phyloP scores from a whole-genome alignment of 2,113 vertebrate genomes.

The Halcyon senegalensis region DNA sequence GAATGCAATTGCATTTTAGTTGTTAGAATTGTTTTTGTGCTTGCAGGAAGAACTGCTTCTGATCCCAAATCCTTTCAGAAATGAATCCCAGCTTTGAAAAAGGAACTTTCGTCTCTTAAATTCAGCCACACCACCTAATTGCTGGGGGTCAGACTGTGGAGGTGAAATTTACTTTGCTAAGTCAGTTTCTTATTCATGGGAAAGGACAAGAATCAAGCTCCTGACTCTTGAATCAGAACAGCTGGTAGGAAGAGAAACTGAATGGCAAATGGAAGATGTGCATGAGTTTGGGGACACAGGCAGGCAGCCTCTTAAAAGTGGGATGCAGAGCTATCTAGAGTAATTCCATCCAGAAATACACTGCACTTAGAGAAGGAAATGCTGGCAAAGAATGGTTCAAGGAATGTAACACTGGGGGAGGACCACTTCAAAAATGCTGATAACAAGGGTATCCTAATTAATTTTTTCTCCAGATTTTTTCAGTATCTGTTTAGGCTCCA shows the following conservation, averaged over 20 bases:
- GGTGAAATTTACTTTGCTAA: not conserved
- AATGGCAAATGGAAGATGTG: not conserved
- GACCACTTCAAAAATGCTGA: not conserved
- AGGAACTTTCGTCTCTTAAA: not conserved
- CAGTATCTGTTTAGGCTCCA: not conserved
- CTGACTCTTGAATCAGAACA: not conserved
- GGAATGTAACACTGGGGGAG: not conserved
- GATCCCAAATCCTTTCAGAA: not conserved
- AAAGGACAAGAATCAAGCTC: not conserved
- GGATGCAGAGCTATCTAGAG: not conserved
- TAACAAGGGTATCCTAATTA: not conserved
- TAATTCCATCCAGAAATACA: not conserved
- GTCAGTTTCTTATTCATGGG: not conserved
- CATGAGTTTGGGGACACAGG: fast-evolving
- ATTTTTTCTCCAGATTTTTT: not conserved
- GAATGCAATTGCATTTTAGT: not conserved
- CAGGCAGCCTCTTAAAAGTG: not conserved
- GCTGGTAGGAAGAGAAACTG: not conserved
- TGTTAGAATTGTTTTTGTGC: not conserved
- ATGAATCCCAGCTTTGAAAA: not conserved
- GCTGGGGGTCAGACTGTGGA: not conserved
- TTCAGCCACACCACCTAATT: not conserved
- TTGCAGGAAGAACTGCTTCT: not conserved
- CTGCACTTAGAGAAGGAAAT: not conserved
- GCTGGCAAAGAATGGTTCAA: not conserved